Conservation (phyloP, 2,113 vertebrate species). For the Callorhinus ursinus region DNA sequence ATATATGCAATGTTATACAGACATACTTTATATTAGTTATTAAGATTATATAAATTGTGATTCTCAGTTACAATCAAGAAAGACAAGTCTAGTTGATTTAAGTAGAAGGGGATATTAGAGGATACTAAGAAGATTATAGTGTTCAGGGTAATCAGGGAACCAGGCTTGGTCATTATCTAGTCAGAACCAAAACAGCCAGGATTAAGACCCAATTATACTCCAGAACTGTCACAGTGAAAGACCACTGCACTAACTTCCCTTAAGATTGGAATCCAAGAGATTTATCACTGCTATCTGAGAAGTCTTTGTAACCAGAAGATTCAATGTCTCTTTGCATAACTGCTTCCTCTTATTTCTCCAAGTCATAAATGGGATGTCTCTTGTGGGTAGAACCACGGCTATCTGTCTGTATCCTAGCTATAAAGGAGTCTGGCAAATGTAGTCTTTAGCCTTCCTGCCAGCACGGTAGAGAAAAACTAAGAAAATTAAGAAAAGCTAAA, state of each 20-base stretch:
- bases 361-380: background rate
- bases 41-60: background rate
- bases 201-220: background rate
- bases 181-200: background rate
- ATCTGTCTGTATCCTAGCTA: background rate
- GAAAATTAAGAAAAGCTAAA: background rate
- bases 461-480: background rate
- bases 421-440: background rate
- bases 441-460: background rate
- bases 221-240: background rate
- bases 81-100: background rate
- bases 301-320: background rate
- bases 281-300: background rate
- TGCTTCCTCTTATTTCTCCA: background rate
- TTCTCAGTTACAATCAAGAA: background rate
- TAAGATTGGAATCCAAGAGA: background rate
- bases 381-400: background rate
- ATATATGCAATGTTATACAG: background rate
- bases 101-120: background rate
- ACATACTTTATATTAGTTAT: background rate
- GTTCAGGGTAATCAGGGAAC: background rate
- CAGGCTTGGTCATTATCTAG: background rate
- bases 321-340: background rate
- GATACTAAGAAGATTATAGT: background rate
- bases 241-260: background rate